These are phyloP conservation scores for Melolontha melolontha DNA, from an alignment of 2,888 invertebrate species.

Conservation along the genomic window DNA sequence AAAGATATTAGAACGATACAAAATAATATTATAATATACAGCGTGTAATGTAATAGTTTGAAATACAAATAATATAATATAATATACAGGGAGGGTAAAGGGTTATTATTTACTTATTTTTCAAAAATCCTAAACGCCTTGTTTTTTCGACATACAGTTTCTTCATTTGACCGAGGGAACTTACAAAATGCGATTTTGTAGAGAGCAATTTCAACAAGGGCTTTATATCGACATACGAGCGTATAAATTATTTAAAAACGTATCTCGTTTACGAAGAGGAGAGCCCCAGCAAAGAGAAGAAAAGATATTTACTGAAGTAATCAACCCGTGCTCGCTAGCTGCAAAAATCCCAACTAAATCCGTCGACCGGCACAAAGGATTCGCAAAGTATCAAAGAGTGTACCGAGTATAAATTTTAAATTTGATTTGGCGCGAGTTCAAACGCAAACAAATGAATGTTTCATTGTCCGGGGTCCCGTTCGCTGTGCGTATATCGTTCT, in stretches of 20 bases:
- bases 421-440: constrained; percentile 63
- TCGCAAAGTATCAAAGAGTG: constrained; percentile 61
- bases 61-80: no score
- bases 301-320: constrained; percentile 63
- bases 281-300: constrained; percentile 48
- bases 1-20: no score
- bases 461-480: constrained; percentile 55
- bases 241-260: constrained; percentile 36
- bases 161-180: constrained; percentile 18
- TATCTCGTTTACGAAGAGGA: constrained; percentile 42
- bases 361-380: constrained; percentile 59
- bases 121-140: no score
- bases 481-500: constrained; percentile 50
- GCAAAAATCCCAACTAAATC: constrained; percentile 62
- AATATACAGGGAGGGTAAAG: no score
- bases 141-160: no score
- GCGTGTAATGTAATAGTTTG: no score
- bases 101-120: no score
- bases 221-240: constrained; percentile 6
- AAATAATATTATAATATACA: no score
- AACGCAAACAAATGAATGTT: constrained; percentile 63
- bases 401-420: constrained; percentile 64
- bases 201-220: constrained; percentile 19
- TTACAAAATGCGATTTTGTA: constrained; percentile 10
- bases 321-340: constrained; percentile 57